Percentiles rank a stretch among this genome's conserved stretches.
These are phyloP conservation scores for Pocillopora grandis DNA, from an alignment of 92 coral and sea anemone species.

Conservation along the genomic window DNA sequence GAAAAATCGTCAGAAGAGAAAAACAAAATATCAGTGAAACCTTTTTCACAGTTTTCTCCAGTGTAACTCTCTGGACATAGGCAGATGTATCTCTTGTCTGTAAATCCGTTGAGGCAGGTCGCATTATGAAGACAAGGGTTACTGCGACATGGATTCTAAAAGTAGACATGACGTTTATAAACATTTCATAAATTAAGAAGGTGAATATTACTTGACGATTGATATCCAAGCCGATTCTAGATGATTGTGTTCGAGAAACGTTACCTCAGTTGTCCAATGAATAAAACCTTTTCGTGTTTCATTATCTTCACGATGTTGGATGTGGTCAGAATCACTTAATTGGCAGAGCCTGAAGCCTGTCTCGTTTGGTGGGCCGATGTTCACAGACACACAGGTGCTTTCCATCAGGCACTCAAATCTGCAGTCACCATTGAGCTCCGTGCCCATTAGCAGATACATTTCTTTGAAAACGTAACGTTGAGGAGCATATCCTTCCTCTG, in stretches of 20 bases:
- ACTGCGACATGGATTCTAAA: conserved; percentile 7
- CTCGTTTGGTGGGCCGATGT: neutral
- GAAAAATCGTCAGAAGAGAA: no score
- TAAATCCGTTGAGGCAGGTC: neutral
- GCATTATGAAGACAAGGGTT: neutral
- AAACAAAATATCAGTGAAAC: neutral
- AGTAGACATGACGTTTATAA: neutral
- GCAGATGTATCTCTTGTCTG: conserved; percentile 14
- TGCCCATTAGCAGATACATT: neutral
- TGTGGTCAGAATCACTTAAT: neutral
- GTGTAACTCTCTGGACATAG: neutral
- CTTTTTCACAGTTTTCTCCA: conserved; percentile 3
- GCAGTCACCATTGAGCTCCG: neutral
- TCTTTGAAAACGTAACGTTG: neutral
- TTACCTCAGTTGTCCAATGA: neutral
- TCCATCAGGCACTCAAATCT: neutral
- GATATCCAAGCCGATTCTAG: neutral
- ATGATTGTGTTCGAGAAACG: neutral
- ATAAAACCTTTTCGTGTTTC: neutral
- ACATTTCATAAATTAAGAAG: neutral
- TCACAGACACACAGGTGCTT: neutral
- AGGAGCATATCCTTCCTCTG: neutral
- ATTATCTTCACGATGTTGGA: neutral
- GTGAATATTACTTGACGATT: neutral
- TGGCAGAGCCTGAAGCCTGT: neutral